Evolutionary conservation across 2,113 vertebrate species (phyloP), one percentile per base, ranked within the genome.

Genomic region (Gadus macrocephalus): DNA sequence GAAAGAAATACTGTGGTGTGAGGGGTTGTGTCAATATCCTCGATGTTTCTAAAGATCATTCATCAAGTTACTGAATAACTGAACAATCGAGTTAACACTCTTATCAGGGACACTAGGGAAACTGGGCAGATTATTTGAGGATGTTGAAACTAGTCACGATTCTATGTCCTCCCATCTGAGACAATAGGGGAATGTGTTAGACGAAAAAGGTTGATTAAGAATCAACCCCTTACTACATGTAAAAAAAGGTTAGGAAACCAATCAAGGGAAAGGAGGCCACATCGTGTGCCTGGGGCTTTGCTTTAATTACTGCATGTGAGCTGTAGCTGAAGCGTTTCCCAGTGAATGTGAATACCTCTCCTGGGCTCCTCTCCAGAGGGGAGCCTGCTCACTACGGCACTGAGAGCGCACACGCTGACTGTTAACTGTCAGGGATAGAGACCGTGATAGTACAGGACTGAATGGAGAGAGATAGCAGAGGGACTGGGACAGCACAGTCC

Each of bases 341-440:
- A 42, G 19, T 15, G 25, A 31, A 31, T 27, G 9, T 62, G 64
- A 76, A 49, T 71, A 79, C 82, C 74, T 83, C 69, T 78, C 60
- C 71, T 74, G 64, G 53, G 38, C 61, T 77, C 11, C 74, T 74
- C 64, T 70, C 56, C 35, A 55, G 78, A 55, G 64, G 67, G 73
- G 73, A 55, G 73, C 62, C 15, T 17, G 55, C 27, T 71, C 15
- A 64, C 55, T 5, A 38, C 74, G 72, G 74, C 64, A 12, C 56
- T 76, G 77, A 80, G 79, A 53, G 63, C 76, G 63, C 76, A 85
- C 75, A 80, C 66, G 75, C 71, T 56, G 59, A 69, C 85, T 72
- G 88, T 88, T 89, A 88, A 90, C 88, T 70, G 87, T 76, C 77
- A 81, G 22, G 58, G 73, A 72, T 67, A 78, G 72, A 79, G 75